These are phyloP conservation scores for Caracal caracal DNA, from an alignment of 2,113 vertebrate species.

Conservation along the genomic window DNA sequence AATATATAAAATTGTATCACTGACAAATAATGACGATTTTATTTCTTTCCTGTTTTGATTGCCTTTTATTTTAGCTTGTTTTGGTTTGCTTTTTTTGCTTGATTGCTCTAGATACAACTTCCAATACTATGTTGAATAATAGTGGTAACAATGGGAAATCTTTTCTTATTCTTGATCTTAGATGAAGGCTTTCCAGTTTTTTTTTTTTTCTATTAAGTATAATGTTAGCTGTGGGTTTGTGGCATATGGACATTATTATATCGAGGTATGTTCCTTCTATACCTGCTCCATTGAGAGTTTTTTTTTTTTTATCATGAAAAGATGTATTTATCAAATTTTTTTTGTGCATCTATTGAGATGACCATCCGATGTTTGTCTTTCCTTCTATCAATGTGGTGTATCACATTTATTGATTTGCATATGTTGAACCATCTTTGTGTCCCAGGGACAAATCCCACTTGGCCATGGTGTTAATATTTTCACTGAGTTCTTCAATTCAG, in stretches of 20 bases:
- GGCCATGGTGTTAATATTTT: neutral
- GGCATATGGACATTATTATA: neutral
- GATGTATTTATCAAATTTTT: neutral
- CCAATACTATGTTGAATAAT: neutral
- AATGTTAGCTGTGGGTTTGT: neutral
- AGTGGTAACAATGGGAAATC: neutral
- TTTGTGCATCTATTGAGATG: neutral
- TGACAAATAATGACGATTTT: neutral
- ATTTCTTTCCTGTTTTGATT: neutral
- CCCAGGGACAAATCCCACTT: neutral
- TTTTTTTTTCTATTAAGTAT: neutral
- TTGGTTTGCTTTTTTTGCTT: neutral
- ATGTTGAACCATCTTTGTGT: neutral
- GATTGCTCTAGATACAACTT: neutral
- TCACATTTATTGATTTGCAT: neutral
- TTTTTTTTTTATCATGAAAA: neutral
- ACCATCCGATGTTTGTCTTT: neutral
- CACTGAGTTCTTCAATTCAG: neutral
- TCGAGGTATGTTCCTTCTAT: neutral
- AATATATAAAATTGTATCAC: neutral
- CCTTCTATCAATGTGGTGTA: neutral
- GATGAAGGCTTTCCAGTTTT: neutral
- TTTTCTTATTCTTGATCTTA: neutral
- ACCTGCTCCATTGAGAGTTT: neutral
- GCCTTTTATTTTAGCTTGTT: neutral